Evolutionary conservation across 2,888 invertebrate genomes (phyloP).

Genomic region (Drosophila nr. fundita): DNA sequence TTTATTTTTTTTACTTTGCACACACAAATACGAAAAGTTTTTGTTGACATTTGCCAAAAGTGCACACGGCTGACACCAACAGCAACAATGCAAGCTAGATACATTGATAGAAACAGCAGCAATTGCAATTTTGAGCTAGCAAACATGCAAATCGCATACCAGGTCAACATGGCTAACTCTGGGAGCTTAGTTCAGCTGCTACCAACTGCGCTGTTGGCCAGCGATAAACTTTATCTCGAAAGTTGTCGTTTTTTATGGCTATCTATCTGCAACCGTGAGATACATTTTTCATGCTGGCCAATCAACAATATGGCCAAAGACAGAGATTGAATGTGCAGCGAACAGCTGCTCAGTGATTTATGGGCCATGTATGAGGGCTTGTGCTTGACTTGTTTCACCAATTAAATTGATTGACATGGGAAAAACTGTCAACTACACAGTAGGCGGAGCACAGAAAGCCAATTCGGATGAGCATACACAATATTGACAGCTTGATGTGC

Average conservation of each 20-base stretch:
- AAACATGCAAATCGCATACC: slow-evolving; percentile 80
- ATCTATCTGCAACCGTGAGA: slow-evolving; percentile 60
- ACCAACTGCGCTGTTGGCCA: slow-evolving; percentile 53
- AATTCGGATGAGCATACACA: background rate
- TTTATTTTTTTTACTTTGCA: slow-evolving; percentile 16
- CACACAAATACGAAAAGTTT: slow-evolving; percentile 66
- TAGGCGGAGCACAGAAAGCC: background rate
- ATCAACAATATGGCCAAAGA: slow-evolving; percentile 69
- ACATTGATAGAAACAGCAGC: slow-evolving; percentile 45
- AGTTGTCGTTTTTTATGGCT: slow-evolving; percentile 58
- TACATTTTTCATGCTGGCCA: slow-evolving; percentile 59
- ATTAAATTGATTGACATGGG: slow-evolving; percentile 82
- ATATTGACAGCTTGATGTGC: background rate
- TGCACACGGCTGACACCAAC: slow-evolving; percentile 33
- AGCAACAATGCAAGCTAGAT: slow-evolving; percentile 8
- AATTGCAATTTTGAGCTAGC: slow-evolving; percentile 62
- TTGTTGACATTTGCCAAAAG: slow-evolving; percentile 76
- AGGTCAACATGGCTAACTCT: slow-evolving; percentile 64
- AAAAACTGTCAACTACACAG: slow-evolving; percentile 75
- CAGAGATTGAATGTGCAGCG: slow-evolving; percentile 23
- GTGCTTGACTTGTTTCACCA: slow-evolving; percentile 64
- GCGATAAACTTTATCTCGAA: slow-evolving; percentile 77
- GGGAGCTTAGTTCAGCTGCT: slow-evolving; percentile 34
- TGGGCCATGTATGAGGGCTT: slow-evolving; percentile 62
- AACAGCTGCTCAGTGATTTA: slow-evolving; percentile 74